Evolutionary conservation across 2,113 vertebrate species (phyloP).

Genomic region (Tragulus kanchil): DNA sequence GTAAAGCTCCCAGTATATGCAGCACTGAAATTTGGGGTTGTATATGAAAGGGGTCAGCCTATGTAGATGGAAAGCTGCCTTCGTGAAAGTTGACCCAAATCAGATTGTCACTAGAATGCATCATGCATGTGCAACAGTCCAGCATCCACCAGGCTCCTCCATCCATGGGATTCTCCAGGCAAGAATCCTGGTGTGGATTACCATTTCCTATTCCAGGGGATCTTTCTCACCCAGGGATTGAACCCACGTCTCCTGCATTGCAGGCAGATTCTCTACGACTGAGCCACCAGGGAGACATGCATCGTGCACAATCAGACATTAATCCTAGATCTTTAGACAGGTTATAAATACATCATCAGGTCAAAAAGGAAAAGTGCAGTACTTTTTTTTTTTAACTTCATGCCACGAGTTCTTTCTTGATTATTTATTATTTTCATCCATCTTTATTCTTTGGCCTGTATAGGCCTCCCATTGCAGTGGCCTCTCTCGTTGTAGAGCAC

Average conservation of each 20-base stretch:
- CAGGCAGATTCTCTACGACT: not conserved
- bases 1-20: not conserved
- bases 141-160: not conserved
- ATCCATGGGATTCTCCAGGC: not conserved
- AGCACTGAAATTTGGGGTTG: not conserved
- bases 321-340: not conserved
- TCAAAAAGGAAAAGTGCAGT: not conserved
- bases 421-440: too few relatives aligned
- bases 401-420: too few relatives aligned
- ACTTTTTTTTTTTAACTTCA: not conserved
- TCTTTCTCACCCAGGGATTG: not conserved
- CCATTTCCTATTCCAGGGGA: not conserved
- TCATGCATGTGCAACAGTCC: rapidly evolving
- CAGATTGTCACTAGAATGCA: not conserved
- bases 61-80: not conserved
- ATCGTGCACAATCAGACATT: not conserved
- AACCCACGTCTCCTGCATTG: not conserved
- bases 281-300: not conserved
- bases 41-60: not conserved
- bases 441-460: too few relatives aligned
- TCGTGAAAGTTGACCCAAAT: not conserved
- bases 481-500: too few relatives aligned
- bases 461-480: too few relatives aligned
- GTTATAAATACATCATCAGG: not conserved
- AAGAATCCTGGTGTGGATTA: not conserved